Base-by-base conservation (phyloP, 2,113 vertebrate species). In the Meriones unguiculatus region DNA sequence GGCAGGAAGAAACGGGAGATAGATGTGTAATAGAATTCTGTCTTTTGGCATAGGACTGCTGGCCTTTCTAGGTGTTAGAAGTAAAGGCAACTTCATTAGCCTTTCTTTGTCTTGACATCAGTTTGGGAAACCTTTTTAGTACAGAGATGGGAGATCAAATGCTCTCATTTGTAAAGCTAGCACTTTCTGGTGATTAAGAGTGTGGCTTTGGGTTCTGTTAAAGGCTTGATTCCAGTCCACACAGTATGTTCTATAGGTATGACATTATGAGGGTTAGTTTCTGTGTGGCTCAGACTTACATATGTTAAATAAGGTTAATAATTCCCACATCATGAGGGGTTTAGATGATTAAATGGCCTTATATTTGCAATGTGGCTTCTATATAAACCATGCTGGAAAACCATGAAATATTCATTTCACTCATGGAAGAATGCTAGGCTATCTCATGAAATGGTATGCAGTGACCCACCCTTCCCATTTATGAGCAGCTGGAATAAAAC, bases 321-420 rank as follows among this genome's bases (percentile, higher is more conserved):
- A 89, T 75, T 78, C 18, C 32, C 28, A 76, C 41, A n/a, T 86
- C 12, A 38, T 13, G 1, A 2, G 59, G 84, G 13, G 28, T 65
- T 92, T 35, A 57, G 14, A 82, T 73, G 65, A 95, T 90, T 93
- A 80, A 81, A 32, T 70, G n/a, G 91, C 35, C 54, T 92, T 67
- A 50, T 76, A 38, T 82, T 28, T 76, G 25, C 2, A 77, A 76
- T 46, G 50, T 70, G 64, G 52, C 35, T 70, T 30, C 7, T 90
- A 52, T 18, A 38, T 93, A 86, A 86, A 57, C 52, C n/a, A 17
- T 92, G 54, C n/a, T 89, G 18, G 67, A 77, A 89, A 41, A 32
- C 35, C 35, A 52, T 64, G 59, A 28, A 54, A 50, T 54, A 30
- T 72, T 65, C 50, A 84, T 78, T 78, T 94, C 28, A 75, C 72